Percentiles rank a stretch among this genome's conserved stretches.
These are phyloP conservation scores for Trichoplusia ni DNA, from an alignment of 1,140 invertebrate species.

Conservation along the genomic window DNA sequence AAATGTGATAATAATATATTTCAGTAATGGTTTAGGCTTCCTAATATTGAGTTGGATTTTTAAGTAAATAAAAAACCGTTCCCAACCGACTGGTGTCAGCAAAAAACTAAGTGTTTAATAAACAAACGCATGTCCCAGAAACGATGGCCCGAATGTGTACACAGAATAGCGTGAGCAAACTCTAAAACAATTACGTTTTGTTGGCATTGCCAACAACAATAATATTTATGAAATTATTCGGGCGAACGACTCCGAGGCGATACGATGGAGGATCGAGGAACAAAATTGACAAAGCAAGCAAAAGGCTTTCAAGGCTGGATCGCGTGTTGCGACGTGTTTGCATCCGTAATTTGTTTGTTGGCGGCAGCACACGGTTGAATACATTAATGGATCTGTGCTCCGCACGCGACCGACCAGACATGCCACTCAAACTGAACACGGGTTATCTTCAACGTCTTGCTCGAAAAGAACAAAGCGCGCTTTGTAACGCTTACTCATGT, in stretches of 20 bases:
- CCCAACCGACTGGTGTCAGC: not conserved
- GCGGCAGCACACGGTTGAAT: slow-evolving; percentile 66
- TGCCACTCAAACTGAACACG: slow-evolving; percentile 40
- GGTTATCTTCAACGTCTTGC: slow-evolving; percentile 26
- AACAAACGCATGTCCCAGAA: slow-evolving; percentile 21
- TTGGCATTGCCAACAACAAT: slow-evolving; percentile 71
- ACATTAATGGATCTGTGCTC: slow-evolving; percentile 72
- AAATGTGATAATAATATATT: too few relatives aligned
- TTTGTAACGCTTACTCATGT: slow-evolving; percentile 17
- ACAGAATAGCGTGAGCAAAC: slow-evolving; percentile 52
- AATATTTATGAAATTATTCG: slow-evolving; percentile 76
- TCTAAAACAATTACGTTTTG: slow-evolving; percentile 63
- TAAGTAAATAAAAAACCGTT: too few relatives aligned
- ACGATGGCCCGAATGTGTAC: slow-evolving; percentile 33
- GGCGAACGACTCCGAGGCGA: slow-evolving; percentile 50
- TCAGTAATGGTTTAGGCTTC: too few relatives aligned
- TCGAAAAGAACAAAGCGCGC: slow-evolving; percentile 25
- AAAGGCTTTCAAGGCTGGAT: slow-evolving; percentile 72
- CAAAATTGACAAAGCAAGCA: slow-evolving; percentile 77
- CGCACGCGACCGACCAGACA: slow-evolving; percentile 60
- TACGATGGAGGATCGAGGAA: slow-evolving; percentile 45
- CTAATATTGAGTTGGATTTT: too few relatives aligned
- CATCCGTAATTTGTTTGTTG: slow-evolving; percentile 80
- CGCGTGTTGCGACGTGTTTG: slow-evolving; percentile 77
- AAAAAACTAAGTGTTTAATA: slow-evolving; percentile 16